phyloP scores from a whole-genome alignment of 2,888 invertebrate genomes.

The Drosophila mimetica region DNA sequence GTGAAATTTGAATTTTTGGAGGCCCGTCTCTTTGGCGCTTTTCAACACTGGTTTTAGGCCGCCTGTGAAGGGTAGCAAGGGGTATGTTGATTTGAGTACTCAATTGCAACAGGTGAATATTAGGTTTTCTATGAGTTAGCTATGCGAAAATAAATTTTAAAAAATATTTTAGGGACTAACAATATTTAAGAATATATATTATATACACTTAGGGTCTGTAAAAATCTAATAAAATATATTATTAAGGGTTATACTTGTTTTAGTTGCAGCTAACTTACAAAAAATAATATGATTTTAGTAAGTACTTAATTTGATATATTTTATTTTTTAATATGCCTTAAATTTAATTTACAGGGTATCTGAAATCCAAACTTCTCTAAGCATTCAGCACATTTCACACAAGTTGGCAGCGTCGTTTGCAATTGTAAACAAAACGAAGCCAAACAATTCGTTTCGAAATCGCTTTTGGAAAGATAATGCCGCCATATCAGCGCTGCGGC shows the following conservation, averaged over 20 bases:
- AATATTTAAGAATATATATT: too few relatives aligned
- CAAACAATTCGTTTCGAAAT: neutral
- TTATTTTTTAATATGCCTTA: neutral
- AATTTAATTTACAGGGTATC: conserved; percentile 4
- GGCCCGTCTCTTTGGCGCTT: neutral
- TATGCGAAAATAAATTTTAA: too few relatives aligned
- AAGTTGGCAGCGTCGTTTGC: conserved; percentile 6
- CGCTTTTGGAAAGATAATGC: conserved; percentile 2
- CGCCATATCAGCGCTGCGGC: conserved; percentile 29
- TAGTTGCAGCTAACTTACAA: neutral
- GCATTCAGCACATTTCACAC: neutral
- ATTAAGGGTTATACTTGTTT: neutral
- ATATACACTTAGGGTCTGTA: too few relatives aligned
- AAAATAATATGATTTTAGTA: too few relatives aligned
- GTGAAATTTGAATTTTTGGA: conserved; percentile 20
- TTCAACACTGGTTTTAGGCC: conserved; percentile 6
- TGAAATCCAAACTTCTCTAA: rapidly evolving
- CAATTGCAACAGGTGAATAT: neutral
- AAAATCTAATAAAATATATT: neutral
- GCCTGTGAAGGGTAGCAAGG: neutral
- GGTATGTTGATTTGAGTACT: neutral
- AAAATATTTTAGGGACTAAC: too few relatives aligned
- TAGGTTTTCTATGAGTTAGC: neutral
- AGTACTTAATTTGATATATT: too few relatives aligned
- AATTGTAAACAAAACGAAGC: neutral